These are phyloP conservation scores for Arion vulgaris DNA, from an alignment of 1,140 invertebrate species.

Conservation along the genomic window DNA sequence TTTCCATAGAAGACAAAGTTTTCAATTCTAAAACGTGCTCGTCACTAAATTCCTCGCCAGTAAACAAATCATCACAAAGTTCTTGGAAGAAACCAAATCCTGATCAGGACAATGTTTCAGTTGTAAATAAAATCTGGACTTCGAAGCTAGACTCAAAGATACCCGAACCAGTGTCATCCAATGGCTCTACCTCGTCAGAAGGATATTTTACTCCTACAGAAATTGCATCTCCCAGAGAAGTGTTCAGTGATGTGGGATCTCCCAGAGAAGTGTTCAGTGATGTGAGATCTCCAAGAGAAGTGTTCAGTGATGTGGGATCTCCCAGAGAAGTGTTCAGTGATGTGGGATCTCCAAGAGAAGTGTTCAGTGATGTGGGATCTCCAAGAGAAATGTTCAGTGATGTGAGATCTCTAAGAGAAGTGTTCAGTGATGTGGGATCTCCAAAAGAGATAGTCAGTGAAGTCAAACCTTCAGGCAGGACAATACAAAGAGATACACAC, in stretches of 20 bases:
- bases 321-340: not conserved
- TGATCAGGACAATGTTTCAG: not conserved
- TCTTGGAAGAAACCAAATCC: conserved; percentile 17
- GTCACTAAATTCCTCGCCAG: not conserved
- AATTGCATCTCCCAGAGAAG: not conserved
- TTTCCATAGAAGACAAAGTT: not conserved
- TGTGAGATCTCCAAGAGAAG: not conserved
- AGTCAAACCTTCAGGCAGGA: not conserved
- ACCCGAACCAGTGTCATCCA: not conserved
- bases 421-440: not conserved
- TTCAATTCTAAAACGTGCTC: not conserved
- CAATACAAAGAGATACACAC: not conserved
- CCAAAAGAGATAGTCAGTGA: not conserved
- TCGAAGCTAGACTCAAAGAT: not conserved
- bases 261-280: not conserved
- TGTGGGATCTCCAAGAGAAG: not conserved
- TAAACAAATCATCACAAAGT: conserved; percentile 14
- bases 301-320: not conserved
- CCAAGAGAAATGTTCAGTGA: not conserved
- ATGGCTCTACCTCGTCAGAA: not conserved
- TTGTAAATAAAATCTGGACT: not conserved
- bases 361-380: not conserved
- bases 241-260: not conserved
- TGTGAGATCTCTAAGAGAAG: too few species aligned
- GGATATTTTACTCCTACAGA: not conserved